Base-by-base conservation (phyloP, 2,888 invertebrate species). In the Xanthia icteritia region DNA sequence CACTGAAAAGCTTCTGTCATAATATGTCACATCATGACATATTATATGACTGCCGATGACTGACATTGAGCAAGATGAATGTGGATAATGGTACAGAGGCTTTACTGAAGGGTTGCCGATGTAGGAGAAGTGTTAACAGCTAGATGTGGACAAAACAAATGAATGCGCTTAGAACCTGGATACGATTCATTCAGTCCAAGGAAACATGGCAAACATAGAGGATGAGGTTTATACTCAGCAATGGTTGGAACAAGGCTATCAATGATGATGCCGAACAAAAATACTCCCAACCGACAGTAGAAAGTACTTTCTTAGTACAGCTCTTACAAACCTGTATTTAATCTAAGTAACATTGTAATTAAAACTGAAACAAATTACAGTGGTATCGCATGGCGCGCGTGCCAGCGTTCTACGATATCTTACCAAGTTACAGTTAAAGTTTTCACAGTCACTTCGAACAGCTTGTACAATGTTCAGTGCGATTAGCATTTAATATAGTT, bases 21-120 rank as follows among this genome's bases (percentile, higher is more conserved):
- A 39, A 39, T 39, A 39, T 39, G 42, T 54, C 65, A 79, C 11
- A 45, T 73, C 51, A 73, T 65, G 56, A 72, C 71, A 70, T 70
- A 64, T 56, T 48, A 20, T 45, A 42, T 72, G 58, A 65, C 51
- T 72, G 48, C 78, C n/a, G 79, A 58, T 58, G 72, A 72, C 31
- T 79, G 72, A 65, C 64, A 72, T 79, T 58, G 51, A 78, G 42
- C 17, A 79, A 79, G 58, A 65, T 79, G 11, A 45, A 51, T 65
- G 72, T 51, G 48, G 20, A 31, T 64, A 23, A 31, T n/a, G 31
- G 48, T 39, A 36, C 23, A 45, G 36, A 65, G 23, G 51, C 1
- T 23, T 45, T 27, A 58, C 23, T 65, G 6, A 51, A 51, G 31
- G 13, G 42, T 42, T 42, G 11, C n/a, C 6, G 11, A 70, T 9